These are phyloP conservation scores for Thaumetopoea pityocampa DNA, from an alignment of 1,140 invertebrate genomes.

Conservation along the genomic window DNA sequence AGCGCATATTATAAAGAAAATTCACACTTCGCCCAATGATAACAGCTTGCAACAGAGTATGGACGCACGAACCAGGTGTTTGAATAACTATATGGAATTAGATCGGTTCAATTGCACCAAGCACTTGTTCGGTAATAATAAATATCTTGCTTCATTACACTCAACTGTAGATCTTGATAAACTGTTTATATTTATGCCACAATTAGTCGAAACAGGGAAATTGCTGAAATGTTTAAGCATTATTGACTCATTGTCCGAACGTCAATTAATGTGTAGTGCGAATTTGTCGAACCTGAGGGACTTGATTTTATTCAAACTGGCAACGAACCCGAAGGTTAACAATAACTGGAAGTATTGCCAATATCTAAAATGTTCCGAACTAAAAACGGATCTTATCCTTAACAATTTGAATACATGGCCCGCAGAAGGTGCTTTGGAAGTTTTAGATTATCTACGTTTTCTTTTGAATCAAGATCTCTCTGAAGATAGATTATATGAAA, in stretches of 20 bases:
- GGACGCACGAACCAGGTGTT: conserved; percentile 61
- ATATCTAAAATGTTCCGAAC: conserved; percentile 56
- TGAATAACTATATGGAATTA: conserved; percentile 69
- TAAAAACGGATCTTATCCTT: conserved; percentile 57
- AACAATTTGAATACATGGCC: conserved; percentile 65
- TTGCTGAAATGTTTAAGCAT: conserved; percentile 62
- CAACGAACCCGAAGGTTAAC: conserved; percentile 48
- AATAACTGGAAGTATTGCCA: conserved; percentile 70
- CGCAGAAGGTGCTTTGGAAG: conserved; percentile 61
- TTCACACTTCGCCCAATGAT: conserved; percentile 60
- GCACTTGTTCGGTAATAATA: conserved; percentile 60
- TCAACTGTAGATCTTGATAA: conserved; percentile 62
- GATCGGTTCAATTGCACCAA: conserved; percentile 63
- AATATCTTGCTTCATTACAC: conserved; percentile 66
- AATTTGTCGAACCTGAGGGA: conserved; percentile 62
- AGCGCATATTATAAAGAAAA: conserved; percentile 71
- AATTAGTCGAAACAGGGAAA: conserved; percentile 54
- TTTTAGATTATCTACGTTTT: conserved; percentile 61
- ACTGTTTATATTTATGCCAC: conserved; percentile 51
- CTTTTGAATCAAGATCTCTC: conserved; percentile 41
- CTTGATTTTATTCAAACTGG: conserved; percentile 67
- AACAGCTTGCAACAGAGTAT: conserved; percentile 61
- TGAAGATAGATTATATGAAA: conserved; percentile 54
- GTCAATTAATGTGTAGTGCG: conserved; percentile 51
- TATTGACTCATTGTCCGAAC: conserved; percentile 61